Base-by-base conservation (phyloP, 2,888 invertebrate species). In the Caenorhabditis sp. region DNA sequence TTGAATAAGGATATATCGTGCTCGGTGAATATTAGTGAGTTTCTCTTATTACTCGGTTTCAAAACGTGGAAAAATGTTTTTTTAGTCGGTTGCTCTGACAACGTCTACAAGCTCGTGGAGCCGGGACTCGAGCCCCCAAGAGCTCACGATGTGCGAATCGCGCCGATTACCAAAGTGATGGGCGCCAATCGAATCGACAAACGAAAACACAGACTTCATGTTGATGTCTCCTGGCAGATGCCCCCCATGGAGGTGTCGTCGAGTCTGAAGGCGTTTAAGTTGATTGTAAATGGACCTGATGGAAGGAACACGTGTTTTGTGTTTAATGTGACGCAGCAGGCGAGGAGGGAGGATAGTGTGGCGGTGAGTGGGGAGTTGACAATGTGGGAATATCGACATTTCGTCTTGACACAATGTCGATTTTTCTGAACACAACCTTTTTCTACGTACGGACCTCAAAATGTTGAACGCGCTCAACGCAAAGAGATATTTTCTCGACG, bases 201-300 rank as follows among this genome's bases (percentile, higher is more conserved):
- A 64, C 80, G 77, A 59, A 82, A 85, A 38, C 88, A 91, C 79
- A 86, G 87, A 44, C 82, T 91, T n/a, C 85, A 88, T 61, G 91
- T 91, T 58, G 91, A 90, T 75, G 87, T 91, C 38, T 91, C 91
- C 8, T 91, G 90, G 91, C 91, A 91, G 80, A 90, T 89, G 80
- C 91, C 91, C 5, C 89, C 66, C 31, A 28, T 66, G 26, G 70
- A 79, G 0, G 6, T 58, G 14, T 59, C 76, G 1, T 70, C 54
- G 1, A 24, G n/a, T 47, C 41, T 91, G 28, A 82, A 85, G 44
- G 91, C 89, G 12, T 91, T 91, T 85, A 84, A 89, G 10, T 80
- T 91, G 54, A 86, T 89, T 69, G 89, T 91, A 28, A 84, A 87
- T 22, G 85, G 81, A 4, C 86, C 87, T 24, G 85, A 90, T n/a